phyloP scores from a whole-genome alignment of 2,888 invertebrate species.

The Melinaea menophilus region DNA sequence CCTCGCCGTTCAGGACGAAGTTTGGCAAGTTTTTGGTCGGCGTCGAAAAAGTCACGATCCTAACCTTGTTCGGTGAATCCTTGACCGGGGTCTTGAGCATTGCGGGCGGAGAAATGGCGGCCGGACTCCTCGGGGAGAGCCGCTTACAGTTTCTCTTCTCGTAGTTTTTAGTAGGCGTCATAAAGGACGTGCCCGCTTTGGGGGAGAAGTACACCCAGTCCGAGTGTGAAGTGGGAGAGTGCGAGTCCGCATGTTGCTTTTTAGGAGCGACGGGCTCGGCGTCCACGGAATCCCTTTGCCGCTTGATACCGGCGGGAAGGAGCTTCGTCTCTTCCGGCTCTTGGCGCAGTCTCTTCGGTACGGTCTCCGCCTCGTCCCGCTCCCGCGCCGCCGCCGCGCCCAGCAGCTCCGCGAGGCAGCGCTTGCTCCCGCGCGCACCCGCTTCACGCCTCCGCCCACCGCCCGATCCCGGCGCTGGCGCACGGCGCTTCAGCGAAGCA shows the following conservation, averaged over 20 bases:
- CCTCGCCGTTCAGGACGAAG: constrained; percentile 85
- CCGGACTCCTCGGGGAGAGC: constrained; percentile 50
- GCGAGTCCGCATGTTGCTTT: constrained; percentile 35
- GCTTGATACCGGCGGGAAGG: constrained; percentile 48
- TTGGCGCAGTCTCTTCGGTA: constrained; percentile 41
- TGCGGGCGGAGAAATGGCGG: constrained; percentile 38
- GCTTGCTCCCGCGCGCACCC: constrained; percentile 50
- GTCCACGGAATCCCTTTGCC: constrained; percentile 42
- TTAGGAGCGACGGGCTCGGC: constrained; percentile 30
- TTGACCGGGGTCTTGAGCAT: constrained; percentile 41
- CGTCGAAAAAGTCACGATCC: constrained; percentile 58
- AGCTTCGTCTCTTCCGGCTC: constrained; percentile 33
- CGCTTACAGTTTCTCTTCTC: constrained; percentile 44
- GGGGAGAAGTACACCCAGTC: constrained; percentile 48
- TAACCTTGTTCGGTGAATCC: constrained; percentile 44
- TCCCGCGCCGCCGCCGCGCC: constrained; percentile 50
- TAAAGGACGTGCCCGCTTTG: constrained; percentile 51
- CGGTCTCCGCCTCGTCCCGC: constrained; percentile 37
- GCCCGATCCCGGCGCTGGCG: constrained; percentile 40
- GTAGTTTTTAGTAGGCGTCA: constrained; percentile 60
- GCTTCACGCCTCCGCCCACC: constrained; percentile 54
- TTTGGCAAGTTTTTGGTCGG: constrained; percentile 87
- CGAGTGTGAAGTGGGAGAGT: constrained; percentile 19
- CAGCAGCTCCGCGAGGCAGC: constrained; percentile 65
- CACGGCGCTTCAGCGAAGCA: constrained; percentile 62